Evolutionary conservation across 37 sponge, comb jelly and placozoan genomes (phyloP), one percentile per base, ranked within the genome.

Genomic region (Geodia barretti): DNA sequence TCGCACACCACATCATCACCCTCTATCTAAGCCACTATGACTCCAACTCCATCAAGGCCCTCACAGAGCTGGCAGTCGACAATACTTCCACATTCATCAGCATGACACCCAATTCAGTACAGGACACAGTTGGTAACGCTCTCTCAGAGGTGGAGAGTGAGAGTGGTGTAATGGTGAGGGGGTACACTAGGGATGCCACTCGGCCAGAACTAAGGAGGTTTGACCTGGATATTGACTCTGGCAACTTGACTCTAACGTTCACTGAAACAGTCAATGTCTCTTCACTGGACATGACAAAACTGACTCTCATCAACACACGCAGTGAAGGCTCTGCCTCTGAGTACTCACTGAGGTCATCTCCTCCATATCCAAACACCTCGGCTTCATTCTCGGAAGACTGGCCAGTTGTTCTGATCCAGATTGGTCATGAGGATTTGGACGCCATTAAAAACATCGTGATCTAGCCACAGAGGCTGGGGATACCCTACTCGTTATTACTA

Each of bases 191-290:
- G 17, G 97, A 96, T 70, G 62, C 30, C 0, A 85, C 86, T 7
- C 0, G 74, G 19, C 97, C 97, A 39, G 74, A 62, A 25, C 60
- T 96, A 29, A 36, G 90, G 17, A 40, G 67, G 19, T 96, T 86
- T 83, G 90, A 84, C 25, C 73, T 90, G 23, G 91, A 96, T 75
- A 58, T 96, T 60, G 79, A 96, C 63, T 21, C 62, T 69, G 94
- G 97, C 20, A 80, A 90, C 24, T 75, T 96, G 41, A 90, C 88
- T n/a, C 43, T 96, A 11, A 96, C 94, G 3, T 96, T 96, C 74
- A 83, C 88, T 68, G 97, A 96, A 62, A 96, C 97, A 39, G 78
- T 96, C 9, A 90, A 96, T 70, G 86, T 93, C n/a, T 61, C 87
- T 19, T 88, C 94, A 65, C 79, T 96, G 3, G 84, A 90, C 70